Conservation (phyloP, 2,888 invertebrate species). For the Plagodis dolabraria region DNA sequence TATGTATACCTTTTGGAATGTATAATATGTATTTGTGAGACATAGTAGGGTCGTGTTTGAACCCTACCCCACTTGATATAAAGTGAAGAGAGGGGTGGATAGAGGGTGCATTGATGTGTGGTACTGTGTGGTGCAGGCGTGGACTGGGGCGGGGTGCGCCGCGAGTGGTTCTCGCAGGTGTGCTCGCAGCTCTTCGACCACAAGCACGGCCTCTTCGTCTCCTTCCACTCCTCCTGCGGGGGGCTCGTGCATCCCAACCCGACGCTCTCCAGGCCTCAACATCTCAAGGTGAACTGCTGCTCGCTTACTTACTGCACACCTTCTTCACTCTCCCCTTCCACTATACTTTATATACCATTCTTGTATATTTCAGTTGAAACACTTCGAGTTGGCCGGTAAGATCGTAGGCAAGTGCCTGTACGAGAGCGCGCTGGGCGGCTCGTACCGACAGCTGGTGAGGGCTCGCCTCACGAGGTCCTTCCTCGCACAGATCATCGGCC, state of each 20-base stretch:
- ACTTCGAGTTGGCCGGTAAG: slow-evolving; percentile 97
- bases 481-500: slow-evolving; percentile 96
- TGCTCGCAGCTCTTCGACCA: slow-evolving; percentile 95
- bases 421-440: slow-evolving; percentile 95
- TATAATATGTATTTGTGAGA: too few relatives aligned
- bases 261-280: slow-evolving; percentile 88
- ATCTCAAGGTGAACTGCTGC: slow-evolving; percentile 83
- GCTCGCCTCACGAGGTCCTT: slow-evolving; percentile 96
- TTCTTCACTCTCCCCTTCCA: too few relatives aligned
- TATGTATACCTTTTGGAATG: too few relatives aligned
- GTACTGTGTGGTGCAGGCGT: slow-evolving; percentile 85
- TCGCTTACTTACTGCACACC: background rate
- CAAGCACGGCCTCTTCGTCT: slow-evolving; percentile 91
- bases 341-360: too few relatives aligned
- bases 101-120: background rate
- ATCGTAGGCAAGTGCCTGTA: slow-evolving; percentile 97
- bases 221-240: slow-evolving; percentile 94
- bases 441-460: slow-evolving; percentile 94
- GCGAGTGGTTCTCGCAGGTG: slow-evolving; percentile 97
- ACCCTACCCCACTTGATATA: background rate
- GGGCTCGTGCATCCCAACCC: slow-evolving; percentile 96
- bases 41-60: too few relatives aligned
- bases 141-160: slow-evolving; percentile 96
- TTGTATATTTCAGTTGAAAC: slow-evolving; percentile 84
- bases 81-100: background rate